Evolutionary conservation across 2,797 vertebrate species (phyloP).

Genomic region (Diplodus puntazzo): DNA sequence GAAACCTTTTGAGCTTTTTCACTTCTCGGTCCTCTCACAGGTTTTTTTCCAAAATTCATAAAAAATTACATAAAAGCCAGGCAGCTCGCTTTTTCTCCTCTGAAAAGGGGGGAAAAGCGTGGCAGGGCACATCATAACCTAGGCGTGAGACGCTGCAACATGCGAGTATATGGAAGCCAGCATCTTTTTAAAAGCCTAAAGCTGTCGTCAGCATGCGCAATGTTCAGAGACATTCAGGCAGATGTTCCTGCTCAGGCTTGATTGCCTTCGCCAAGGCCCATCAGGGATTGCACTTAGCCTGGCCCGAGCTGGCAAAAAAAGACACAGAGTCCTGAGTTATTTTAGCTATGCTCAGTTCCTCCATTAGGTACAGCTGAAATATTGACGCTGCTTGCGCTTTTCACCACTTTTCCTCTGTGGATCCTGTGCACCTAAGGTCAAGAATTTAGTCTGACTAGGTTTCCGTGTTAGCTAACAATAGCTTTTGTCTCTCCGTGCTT

Average conservation of each 20-base stretch:
- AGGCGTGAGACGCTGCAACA: constrained; percentile 46
- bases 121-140: constrained; percentile 40
- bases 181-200: constrained; percentile 78
- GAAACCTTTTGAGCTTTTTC: constrained; percentile 22
- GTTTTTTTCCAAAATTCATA: constrained; percentile 20
- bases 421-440: constrained; percentile 30
- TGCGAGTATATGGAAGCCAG: constrained; percentile 43
- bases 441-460: constrained; percentile 44
- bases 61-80: constrained; percentile 26
- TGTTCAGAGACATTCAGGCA: constrained; percentile 74
- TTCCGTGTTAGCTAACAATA: constrained; percentile 37
- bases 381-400: constrained; percentile 70
- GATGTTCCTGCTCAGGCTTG: constrained; percentile 81
- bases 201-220: constrained; percentile 76
- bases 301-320: constrained; percentile 58
- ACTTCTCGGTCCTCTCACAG: background rate
- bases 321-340: constrained; percentile 66
- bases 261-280: constrained; percentile 75
- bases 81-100: background rate
- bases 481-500: constrained; percentile 26
- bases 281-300: constrained; percentile 82
- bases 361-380: constrained; percentile 78
- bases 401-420: constrained; percentile 34
- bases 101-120: constrained; percentile 22
- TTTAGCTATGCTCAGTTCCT: constrained; percentile 72